A percentile compares a stretch with the other conserved stretches of the same genome.
Evolutionary conservation across 2,113 vertebrate species (phyloP).

Genomic region (Thamnophis sirtalis): DNA sequence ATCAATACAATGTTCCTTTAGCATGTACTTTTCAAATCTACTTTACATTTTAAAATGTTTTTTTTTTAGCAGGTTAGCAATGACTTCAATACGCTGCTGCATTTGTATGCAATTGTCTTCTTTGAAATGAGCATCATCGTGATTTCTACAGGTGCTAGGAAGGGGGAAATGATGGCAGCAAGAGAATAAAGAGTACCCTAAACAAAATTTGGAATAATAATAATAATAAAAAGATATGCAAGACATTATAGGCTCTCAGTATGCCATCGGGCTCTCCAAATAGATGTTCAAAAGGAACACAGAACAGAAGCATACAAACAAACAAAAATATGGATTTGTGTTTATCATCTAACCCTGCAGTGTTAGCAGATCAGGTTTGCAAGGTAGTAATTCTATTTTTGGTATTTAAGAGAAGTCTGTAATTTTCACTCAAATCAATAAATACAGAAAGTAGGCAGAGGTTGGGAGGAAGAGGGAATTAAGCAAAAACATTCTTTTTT

Average conservation of each 20-base stretch:
- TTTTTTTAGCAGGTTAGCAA: conserved; percentile 58
- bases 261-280: conserved; percentile 49
- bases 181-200: conserved; percentile 1
- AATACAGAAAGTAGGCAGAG: background rate
- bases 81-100: conserved; percentile 58
- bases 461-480: conserved; percentile 17
- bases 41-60: background rate
- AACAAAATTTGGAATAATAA: conserved; percentile 11
- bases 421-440: conserved; percentile 27
- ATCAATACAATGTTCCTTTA: conserved; percentile 51
- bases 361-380: conserved; percentile 17
- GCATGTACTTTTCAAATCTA: conserved; percentile 32
- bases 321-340: background rate
- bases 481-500: background rate
- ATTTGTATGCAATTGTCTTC: conserved; percentile 59
- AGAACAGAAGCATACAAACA: conserved; percentile 19
- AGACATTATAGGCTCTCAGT: conserved; percentile 38
- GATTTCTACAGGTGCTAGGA: conserved; percentile 66
- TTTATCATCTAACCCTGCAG: conserved; percentile 26
- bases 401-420: background rate
- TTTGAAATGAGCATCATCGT: conserved; percentile 63
- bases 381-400: conserved; percentile 23
- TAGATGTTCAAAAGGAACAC: conserved; percentile 45
- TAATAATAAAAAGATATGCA: background rate
- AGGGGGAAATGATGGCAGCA: background rate